Conservation (phyloP, 1,140 invertebrate genomes). For the Mylabris phalerata region DNA sequence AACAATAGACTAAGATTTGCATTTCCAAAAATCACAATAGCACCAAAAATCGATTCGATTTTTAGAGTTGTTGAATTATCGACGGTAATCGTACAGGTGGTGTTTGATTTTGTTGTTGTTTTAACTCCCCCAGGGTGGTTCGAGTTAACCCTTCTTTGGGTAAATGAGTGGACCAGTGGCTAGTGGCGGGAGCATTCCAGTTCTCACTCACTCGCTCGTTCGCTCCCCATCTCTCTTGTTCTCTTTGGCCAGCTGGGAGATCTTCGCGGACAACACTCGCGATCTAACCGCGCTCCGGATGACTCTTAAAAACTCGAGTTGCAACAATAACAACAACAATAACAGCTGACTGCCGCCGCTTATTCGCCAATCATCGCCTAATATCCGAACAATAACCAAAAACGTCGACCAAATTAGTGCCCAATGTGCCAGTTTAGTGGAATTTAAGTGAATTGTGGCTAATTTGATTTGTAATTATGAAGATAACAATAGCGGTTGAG, state of each 20-base stretch:
- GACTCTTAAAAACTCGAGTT: constrained; percentile 3
- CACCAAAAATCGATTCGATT: not conserved
- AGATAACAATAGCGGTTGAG: too few relatives aligned
- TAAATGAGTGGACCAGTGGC: constrained; percentile 13
- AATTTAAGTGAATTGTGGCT: too few relatives aligned
- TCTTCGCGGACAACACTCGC: constrained; percentile 22
- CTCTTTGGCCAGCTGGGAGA: constrained; percentile 16
- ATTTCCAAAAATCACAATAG: too few relatives aligned
- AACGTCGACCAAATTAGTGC: not conserved
- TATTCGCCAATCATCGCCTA: too few relatives aligned
- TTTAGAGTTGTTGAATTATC: not conserved
- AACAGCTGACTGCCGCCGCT: too few relatives aligned
- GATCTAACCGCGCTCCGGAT: constrained; percentile 25
- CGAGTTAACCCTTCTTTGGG: constrained; percentile 10
- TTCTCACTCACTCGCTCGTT: not conserved
- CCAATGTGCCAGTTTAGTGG: too few relatives aligned
- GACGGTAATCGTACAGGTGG: too few relatives aligned
- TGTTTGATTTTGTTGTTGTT: too few relatives aligned
- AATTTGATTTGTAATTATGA: too few relatives aligned
- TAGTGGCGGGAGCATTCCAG: constrained; percentile 26
- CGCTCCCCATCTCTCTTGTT: constrained; percentile 8
- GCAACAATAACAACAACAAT: too few relatives aligned
- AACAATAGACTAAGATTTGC: too few relatives aligned
- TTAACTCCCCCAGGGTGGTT: not conserved
- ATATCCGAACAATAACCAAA: not conserved